Evolutionary conservation across 2,113 vertebrate species (phyloP), one percentile per base, ranked within the genome.

Genomic region (Pteronura brasiliensis): DNA sequence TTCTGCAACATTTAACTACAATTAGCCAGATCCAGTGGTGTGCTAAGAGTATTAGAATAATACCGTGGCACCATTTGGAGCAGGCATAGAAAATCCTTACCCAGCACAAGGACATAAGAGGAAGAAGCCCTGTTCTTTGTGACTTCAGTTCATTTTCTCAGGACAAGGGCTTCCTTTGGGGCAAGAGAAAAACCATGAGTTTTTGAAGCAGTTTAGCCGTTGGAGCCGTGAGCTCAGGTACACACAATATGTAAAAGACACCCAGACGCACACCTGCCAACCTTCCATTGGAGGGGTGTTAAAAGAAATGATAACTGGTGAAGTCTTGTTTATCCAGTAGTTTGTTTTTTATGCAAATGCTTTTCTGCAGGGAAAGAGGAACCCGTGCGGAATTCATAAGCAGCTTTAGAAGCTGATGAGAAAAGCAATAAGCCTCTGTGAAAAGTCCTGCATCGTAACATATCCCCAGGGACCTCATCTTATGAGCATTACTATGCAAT

Each of bases 271-370:
- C 15, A 80, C 47, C n/a, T 8, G 0, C 81, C 87, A 81, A 14
- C 69, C 27, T 95, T 97, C 71, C 14, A 25, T 31, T 31, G 14
- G 25, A 42, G 47, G 18, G n/a, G 77, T 12, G 86, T 93, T 79
- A 74, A 91, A 69, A 90, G 18, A 74, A 81, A 95, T 85, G 88
- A 55, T 86, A 98, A 92, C 90, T 88, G 55, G 36, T 61, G 44
- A 96, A 97, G 72, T 87, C 47, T 96, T 97, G n/a, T 90, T 98
- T 97, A 95, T 83, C 76, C 49, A 89, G 84, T 44, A 84, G 42
- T 84, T 97, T 97, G 71, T 94, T 98, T 97, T 97, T 97, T 97
- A 98, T 98, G 97, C 98, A 97, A 77, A 98, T 93, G 9, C 44
- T 91, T 14, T 97, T 77, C 82, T 87, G 27, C 77, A 76, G 95